Base-by-base conservation (phyloP, 1,140 invertebrate species). In the Nasonia longicornis region DNA sequence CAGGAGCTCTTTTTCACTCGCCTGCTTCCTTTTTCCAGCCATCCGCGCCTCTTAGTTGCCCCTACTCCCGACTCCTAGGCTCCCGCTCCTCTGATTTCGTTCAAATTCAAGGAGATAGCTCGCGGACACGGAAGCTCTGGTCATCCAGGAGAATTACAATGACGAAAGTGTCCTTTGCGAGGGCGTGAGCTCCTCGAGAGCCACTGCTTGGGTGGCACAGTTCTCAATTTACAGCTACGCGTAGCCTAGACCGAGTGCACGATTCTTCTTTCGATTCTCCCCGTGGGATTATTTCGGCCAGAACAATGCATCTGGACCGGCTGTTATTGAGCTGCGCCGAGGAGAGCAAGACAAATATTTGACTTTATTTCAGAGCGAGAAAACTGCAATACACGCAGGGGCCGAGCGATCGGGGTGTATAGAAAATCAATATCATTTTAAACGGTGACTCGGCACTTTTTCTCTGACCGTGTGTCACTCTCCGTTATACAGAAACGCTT, bases 1-100 rank as follows among this genome's bases (percentile, higher is more conserved):
- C 48, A 77, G 67, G 29, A 77, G 80, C 73, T 77, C 80, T 73
- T 73, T 66, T 77, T 77, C 80, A 73, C 22, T 66, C 64, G 10
- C 11, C 63, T 52, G 20, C 79, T 58, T 66, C 3, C 79, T 29
- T 31, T 45, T 35, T 35, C 20, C 67, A 70, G 26, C n/a, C 38
- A 20, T 69, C 16, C 4, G 8, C 38, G 45, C 22, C 31, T 48
- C 31, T 67, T n/a, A 26, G 16, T 42, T 3, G n/a, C 8, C 4
- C 20, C 58, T 26, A 26, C 26, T 76, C 26, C 58, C 22, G 38
- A 14, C n/a, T 45, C 14, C 26, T 52, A 78, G 16, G 4, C 12
- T 10, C 16, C 11, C 3, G 48, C 14, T 71, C 29, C 70, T 58
- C 58, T 20, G 48, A 71, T 63, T 78, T 78, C 14, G 70, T 67